phyloP scores from a whole-genome alignment of 2,797 vertebrate species.

The Leptodactylus fallax region DNA sequence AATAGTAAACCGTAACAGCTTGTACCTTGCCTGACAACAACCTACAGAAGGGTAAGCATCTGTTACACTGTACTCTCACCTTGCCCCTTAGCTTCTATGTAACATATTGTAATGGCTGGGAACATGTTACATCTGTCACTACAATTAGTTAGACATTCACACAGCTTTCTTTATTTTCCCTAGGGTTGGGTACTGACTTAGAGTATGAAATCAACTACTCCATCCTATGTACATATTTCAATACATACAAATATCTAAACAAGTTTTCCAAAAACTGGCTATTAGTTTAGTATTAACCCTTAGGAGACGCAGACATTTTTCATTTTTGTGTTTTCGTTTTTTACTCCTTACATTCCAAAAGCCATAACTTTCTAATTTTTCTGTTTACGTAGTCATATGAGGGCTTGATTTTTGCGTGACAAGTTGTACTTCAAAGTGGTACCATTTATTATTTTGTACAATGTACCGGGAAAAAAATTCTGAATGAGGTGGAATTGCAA shows the following conservation, averaged over 20 bases:
- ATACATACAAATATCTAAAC: neutral
- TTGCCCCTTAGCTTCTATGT: constrained; percentile 6
- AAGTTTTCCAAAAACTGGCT: no score
- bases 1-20: neutral
- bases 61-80: neutral
- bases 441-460: no score
- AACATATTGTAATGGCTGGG: neutral
- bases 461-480: no score
- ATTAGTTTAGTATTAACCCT: neutral
- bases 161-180: neutral
- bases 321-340: no score
- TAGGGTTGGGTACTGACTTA: neutral
- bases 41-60: neutral
- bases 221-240: neutral
- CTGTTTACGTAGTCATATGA: no score
- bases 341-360: no score
- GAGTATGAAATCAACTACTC: neutral
- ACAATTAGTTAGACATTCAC: constrained; percentile 15
- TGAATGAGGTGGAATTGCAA: no score
- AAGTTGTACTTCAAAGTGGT: no score
- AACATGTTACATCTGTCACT: constrained; percentile 16
- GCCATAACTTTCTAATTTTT: no score
- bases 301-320: no score
- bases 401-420: no score
- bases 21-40: neutral